Conservation (phyloP, 2,888 invertebrate species). For the Andrena bicolor region DNA sequence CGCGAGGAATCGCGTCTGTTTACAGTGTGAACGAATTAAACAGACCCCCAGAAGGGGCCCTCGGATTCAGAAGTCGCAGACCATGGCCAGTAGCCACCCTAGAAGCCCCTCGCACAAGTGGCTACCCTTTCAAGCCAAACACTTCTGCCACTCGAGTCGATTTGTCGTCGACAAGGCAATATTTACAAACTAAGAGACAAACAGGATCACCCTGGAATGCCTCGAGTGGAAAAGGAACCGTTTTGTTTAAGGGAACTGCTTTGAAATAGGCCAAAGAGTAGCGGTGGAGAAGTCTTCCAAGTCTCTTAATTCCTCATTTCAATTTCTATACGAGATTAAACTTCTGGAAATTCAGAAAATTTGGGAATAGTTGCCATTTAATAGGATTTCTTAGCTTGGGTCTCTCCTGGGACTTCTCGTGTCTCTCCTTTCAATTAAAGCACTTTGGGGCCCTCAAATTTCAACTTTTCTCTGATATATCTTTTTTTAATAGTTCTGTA, state of each 20-base stretch:
- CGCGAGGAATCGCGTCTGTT: conserved; percentile 56
- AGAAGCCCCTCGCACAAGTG: conserved; percentile 23
- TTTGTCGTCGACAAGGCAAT: conserved; percentile 30
- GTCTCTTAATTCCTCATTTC: not conserved
- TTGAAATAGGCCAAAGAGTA: not conserved
- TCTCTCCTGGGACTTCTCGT: too few relatives aligned
- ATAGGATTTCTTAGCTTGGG: too few relatives aligned
- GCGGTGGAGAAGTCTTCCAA: not conserved
- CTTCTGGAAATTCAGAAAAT: not conserved
- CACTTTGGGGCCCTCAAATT: too few relatives aligned
- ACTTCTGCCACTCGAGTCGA: conserved; percentile 24
- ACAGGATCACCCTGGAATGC: conserved; percentile 5
- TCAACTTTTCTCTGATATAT: too few relatives aligned
- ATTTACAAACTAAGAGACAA: conserved; percentile 43
- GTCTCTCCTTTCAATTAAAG: too few relatives aligned
- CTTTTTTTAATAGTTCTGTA: too few relatives aligned
- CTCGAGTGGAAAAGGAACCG: not conserved
- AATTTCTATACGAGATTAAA: not conserved
- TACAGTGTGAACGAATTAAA: conserved; percentile 70
- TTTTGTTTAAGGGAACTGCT: not conserved
- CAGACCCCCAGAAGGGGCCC: conserved; percentile 65
- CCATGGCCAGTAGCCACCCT: conserved; percentile 37
- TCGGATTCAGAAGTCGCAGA: conserved; percentile 58
- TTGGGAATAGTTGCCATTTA: too few relatives aligned
- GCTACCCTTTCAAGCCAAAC: conserved; percentile 22